Base-by-base conservation (phyloP, 2,113 vertebrate species). In the Entomyzon cyanotis region DNA sequence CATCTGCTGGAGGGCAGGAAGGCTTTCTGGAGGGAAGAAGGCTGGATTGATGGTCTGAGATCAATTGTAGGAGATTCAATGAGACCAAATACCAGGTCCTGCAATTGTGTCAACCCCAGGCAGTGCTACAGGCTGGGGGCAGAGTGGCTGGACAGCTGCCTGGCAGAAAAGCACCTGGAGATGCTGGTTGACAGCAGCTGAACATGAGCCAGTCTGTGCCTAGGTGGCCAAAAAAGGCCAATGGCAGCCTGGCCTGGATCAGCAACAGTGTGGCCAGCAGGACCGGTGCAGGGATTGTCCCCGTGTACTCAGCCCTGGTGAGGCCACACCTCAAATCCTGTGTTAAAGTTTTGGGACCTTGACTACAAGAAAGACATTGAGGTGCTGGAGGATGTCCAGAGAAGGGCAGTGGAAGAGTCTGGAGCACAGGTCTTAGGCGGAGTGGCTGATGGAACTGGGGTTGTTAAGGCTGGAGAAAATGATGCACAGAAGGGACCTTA, bases 391-490 rank as follows among this genome's bases (percentile, higher is more conserved):
- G 2, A 2, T 47, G 24, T 60, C 30, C 41, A 60, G 24, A 53
- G 46, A 39, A 60, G 20, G 28, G 9, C 28, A 41, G 0, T 0
- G 0, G 16, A 52, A 28, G 39, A 13, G 13, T 46, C 23, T 52
- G 33, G 19, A 53, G 23, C n/a, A 25, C 30, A 59, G 9, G 7
- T 35, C 41, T 30, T n/a, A 28, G 1, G 41, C 4, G 3, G 24
- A 23, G 5, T 11, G 33, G 24, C 41, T 8, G 5, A 55, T 18
- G 23, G 30, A 53, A 10, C 19, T n/a, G 28, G 5, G 7, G 5
- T 46, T 78, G 16, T 35, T 69, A n/a, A n/a, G 4, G 4, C 23
- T 53, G 19, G 28, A 62, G 20, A 39, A 78, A 53, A 3, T 10
- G n/a, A 39, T 12, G 9, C n/a, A 69, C 2, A 1, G 23, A 10